Evolutionary conservation across 2,888 invertebrate species (phyloP).

Genomic region (Acrocera orbiculus): DNA sequence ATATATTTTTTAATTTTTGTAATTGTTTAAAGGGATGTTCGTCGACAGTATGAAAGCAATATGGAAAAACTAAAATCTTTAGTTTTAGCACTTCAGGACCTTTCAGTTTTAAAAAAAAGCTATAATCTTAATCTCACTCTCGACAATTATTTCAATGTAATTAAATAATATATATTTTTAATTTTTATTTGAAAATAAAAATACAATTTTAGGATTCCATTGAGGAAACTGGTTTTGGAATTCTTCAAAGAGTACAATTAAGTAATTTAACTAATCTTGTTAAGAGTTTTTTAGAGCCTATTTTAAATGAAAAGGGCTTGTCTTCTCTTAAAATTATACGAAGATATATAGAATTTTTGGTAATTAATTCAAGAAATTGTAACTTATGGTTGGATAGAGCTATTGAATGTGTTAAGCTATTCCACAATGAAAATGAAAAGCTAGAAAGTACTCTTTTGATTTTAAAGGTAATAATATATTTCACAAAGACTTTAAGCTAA

Average conservation of each 20-base stretch:
- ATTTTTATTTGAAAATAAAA: not conserved
- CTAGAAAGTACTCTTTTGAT: conserved; percentile 24
- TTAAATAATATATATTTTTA: not conserved
- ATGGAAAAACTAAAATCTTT: conserved; percentile 22
- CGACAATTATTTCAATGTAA: conserved; percentile 21
- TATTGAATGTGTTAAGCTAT: conserved; percentile 22
- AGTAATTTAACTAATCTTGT: conserved; percentile 24
- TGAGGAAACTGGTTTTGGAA: conserved; percentile 25
- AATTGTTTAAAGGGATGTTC: conserved; percentile 20
- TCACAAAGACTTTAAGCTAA: no score
- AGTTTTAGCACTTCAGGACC: conserved; percentile 24
- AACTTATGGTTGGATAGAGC: conserved; percentile 27
- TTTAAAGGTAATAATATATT: conserved; percentile 18
- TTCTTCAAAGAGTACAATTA: conserved; percentile 27
- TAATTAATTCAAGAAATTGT: conserved; percentile 21
- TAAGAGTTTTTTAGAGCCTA: conserved; percentile 27
- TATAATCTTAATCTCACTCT: conserved; percentile 27
- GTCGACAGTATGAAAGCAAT: conserved; percentile 25
- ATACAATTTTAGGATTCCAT: conserved; percentile 18
- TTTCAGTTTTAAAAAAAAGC: conserved; percentile 24
- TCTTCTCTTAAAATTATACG: conserved; percentile 22
- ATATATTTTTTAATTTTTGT: not conserved
- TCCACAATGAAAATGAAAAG: conserved; percentile 29
- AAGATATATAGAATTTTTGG: conserved; percentile 24
- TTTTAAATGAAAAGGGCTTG: conserved; percentile 25